Evolutionary conservation across 2,888 invertebrate species (phyloP).

Genomic region (Tanypteryx hageni): DNA sequence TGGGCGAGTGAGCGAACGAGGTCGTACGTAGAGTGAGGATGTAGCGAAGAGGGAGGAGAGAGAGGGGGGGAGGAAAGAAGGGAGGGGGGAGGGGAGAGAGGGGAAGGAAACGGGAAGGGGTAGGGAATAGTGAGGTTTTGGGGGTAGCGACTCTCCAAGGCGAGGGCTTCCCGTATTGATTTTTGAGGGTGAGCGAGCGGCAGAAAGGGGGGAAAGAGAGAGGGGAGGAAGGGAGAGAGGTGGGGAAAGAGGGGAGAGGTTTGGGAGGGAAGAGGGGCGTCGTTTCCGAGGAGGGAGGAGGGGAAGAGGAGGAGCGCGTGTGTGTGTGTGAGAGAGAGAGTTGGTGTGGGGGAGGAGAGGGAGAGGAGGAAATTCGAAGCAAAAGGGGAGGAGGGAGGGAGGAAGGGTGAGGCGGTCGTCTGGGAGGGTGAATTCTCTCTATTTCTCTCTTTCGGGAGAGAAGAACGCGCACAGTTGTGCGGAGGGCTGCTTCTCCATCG

Average conservation of each 20-base stretch:
- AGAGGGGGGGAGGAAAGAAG: not conserved
- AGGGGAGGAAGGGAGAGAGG: not conserved
- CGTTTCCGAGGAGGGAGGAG: too few species aligned
- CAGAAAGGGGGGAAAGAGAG: not conserved
- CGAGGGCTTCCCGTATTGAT: conserved; percentile 62
- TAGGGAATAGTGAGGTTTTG: conserved; percentile 44
- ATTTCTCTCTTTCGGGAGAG: too few species aligned
- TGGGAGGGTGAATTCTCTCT: too few species aligned
- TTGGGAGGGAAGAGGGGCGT: too few species aligned
- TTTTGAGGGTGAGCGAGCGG: conserved; percentile 62
- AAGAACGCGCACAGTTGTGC: too few species aligned
- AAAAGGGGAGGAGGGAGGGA: not conserved
- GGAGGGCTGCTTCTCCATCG: too few species aligned
- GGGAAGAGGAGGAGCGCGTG: too few species aligned
- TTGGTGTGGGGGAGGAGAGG: too few species aligned
- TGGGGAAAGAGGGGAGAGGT: not conserved
- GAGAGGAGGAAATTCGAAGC: not conserved
- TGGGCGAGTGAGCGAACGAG: not conserved
- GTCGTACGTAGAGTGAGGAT: not conserved
- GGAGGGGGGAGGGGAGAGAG: not conserved
- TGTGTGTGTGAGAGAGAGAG: too few species aligned
- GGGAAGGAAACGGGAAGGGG: not conserved
- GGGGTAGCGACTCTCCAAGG: conserved; percentile 31
- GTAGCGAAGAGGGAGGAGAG: not conserved
- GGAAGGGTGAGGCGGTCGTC: not conserved